Base-by-base conservation (phyloP, 2,113 vertebrate genomes). In the Toxotes chatareus region DNA sequence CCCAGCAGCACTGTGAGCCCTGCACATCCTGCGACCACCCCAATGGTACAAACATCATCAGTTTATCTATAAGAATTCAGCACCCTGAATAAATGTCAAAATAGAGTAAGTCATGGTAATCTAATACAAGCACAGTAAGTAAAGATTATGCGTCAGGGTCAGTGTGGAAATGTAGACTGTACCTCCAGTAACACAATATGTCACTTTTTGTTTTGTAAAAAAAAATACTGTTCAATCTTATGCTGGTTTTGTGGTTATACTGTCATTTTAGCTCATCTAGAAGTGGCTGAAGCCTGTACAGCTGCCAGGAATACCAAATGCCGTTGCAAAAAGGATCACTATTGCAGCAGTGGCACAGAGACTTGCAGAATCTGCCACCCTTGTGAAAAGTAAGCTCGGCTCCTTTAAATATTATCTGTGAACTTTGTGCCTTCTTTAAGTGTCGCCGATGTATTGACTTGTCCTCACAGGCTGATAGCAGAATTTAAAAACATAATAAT, bases 321-420 rank as follows among this genome's bases (percentile, higher is more conserved):
- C 76, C 19, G 8, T 32, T 95, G 95, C 63, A 32, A 76, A 63
- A 0, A 65, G 0, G n/a, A 13, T 10, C 56, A 92, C 60, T 95
- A 73, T n/a, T 95, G 94, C 62, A 13, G 0, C 36, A 70, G 14
- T 5, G 19, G 0, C 2, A 4, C 0, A 4, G 44, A 47, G 3
- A 9, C 0, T 8, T 94, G 94, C 31, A 70, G 0, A 31, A 0
- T 49, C 38, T 95, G 95, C 57, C 2, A 75, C 0, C 23, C 42
- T 0, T 95, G 94, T 82, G 4, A 27, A 6, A 38, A 0, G 95
- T 95, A 88, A 73, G 93, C 91, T 83, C 21, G 64, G 7, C 19
- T 56, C 7, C 32, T 32, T 23, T 7, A 12, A 21, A 55, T 74
- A 34, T 32, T 44, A n/a, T 12, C 5, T 19, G 1, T 57, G 5